A percentile compares a stretch with the other conserved stretches of the same genome.
phyloP scores from a whole-genome alignment of 2,888 invertebrate species.

The Sinotaia quadrata region DNA sequence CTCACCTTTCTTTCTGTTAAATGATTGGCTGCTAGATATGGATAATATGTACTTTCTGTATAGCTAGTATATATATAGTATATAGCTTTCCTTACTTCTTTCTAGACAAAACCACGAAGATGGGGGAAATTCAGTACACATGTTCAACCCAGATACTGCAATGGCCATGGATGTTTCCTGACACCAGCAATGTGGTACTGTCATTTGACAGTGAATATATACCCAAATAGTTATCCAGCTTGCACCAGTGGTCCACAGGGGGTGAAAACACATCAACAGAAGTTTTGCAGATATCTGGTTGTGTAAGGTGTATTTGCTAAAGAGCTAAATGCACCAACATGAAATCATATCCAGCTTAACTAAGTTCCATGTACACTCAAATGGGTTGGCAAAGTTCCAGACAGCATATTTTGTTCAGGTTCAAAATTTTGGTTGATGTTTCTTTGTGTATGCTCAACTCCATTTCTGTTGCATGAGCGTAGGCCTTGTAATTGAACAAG shows the following conservation, averaged over 20 bases:
- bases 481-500: too few species aligned
- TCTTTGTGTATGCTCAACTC: too few species aligned
- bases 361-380: too few species aligned
- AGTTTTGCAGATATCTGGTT: too few species aligned
- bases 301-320: not conserved
- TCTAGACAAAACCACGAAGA: conserved; percentile 64
- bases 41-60: not conserved
- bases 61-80: too few species aligned
- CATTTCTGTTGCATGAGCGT: too few species aligned
- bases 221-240: not conserved
- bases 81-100: conserved; percentile 27
- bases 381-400: too few species aligned
- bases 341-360: too few species aligned
- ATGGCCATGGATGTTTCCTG: conserved; percentile 67
- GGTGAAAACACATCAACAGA: too few species aligned
- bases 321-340: not conserved
- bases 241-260: too few species aligned
- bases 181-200: conserved; percentile 34
- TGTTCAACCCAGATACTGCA: conserved; percentile 55
- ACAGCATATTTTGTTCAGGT: too few species aligned
- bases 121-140: conserved; percentile 44
- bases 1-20: not conserved
- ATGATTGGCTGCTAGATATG: not conserved
- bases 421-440: too few species aligned
- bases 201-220: not conserved